Evolutionary conservation across 2,888 invertebrate species (phyloP).

Genomic region (Phengaris arion): DNA sequence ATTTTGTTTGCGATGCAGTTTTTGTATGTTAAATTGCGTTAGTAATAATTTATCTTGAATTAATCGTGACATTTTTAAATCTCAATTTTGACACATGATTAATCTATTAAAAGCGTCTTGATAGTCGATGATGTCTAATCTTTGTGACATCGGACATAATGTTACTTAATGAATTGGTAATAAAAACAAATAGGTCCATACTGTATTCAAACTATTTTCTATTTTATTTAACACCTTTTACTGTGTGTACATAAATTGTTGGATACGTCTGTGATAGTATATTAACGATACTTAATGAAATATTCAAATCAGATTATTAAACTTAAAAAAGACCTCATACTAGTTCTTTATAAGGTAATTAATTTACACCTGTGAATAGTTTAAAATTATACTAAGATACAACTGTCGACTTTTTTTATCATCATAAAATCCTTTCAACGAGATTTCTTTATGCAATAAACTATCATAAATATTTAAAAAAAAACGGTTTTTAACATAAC

Average conservation of each 20-base stretch:
- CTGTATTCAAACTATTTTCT: neutral
- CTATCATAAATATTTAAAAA: neutral
- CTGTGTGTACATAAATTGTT: slow-evolving; percentile 6
- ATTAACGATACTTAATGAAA: slow-evolving; percentile 1
- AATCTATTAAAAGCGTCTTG: slow-evolving; percentile 6
- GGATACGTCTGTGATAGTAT: neutral
- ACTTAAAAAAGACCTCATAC: neutral
- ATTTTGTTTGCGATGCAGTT: neutral
- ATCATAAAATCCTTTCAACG: neutral
- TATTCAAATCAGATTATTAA: slow-evolving; percentile 17
- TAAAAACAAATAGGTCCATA: neutral
- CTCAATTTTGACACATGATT: neutral
- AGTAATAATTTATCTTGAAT: neutral
- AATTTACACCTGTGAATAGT: neutral
- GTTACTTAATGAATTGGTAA: neutral
- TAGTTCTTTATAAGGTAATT: neutral
- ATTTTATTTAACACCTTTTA: slow-evolving; percentile 8
- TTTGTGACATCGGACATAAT: slow-evolving; percentile 12
- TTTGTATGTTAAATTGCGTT: neutral
- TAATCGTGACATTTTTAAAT: neutral
- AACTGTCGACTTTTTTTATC: slow-evolving; percentile 1
- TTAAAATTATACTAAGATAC: neutral
- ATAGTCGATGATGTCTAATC: neutral
- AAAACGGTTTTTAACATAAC: neutral
- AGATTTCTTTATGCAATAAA: neutral